Base-by-base conservation (phyloP, 2,113 vertebrate genomes). In the Corvus moneduloides region DNA sequence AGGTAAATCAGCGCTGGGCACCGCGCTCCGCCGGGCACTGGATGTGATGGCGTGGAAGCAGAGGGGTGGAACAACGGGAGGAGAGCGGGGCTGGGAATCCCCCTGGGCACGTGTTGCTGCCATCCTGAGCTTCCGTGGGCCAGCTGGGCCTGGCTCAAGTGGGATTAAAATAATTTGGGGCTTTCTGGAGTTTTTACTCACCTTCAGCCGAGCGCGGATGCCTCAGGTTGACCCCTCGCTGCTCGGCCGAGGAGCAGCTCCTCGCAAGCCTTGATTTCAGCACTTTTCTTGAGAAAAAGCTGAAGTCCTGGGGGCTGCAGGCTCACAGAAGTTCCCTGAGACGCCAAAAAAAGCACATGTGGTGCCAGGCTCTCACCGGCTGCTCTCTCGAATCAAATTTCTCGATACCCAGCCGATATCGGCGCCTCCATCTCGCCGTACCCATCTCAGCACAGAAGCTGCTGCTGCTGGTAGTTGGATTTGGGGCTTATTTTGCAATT, bases 401-500 rank as follows among this genome's bases (percentile, higher is more conserved):
- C 58, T 83, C 8, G 49, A 24, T 37, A 9, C 2, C 32, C 30
- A 3, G 7, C 3, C 8, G 13, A 0, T 89, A 81, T 84, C 49
- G 14, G 26, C 49, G 17, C 83, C 33, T 81, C 68, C 1, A 96
- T 97, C 96, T 94, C 39, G 1, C 44, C 12, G 3, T 61, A 4
- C 91, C 84, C 73, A n/a, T 19, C 71, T 73, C 84, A 26, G 58
- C 62, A 19, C 10, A 67, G 83, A 78, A 22, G 66, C 66, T 13
- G 86, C 67, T 55, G 55, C 85, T 23, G 22, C 66, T 83, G 91
- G 27, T 32, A 23, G 61, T 66, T 87, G 94, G 84, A 72, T 64
- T 89, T 77, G 78, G 61, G 89, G 83, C 55, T 87, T 61, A 63
- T 87, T 97, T 97, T 96, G 93, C 88, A 83, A 76, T 95, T 96